Conservation (phyloP, 1,140 invertebrate species). For the Samia ricini region DNA sequence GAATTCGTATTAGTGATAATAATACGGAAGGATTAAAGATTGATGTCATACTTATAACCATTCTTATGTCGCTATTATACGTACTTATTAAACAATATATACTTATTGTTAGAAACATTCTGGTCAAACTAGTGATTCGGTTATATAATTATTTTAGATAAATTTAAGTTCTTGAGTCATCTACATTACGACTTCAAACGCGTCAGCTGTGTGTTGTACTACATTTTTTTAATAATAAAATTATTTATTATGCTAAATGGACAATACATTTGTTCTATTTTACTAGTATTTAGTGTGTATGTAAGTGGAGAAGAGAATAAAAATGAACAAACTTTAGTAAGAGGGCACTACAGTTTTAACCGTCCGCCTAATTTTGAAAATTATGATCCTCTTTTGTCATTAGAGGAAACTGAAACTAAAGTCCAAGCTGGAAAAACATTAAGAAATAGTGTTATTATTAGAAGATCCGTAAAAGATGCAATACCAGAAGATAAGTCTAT, state of each 20-base stretch:
- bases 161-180: conserved; percentile 45
- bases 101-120: conserved; percentile 18
- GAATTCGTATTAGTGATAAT: background rate
- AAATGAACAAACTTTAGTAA: background rate
- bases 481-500: background rate
- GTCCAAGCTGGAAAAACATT: background rate
- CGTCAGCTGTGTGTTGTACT: conserved; percentile 42
- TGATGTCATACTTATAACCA: background rate
- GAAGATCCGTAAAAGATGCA: background rate
- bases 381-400: conserved; percentile 9
- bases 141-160: conserved; percentile 38
- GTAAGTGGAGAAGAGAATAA: background rate
- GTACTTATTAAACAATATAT: background rate
- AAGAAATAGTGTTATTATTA: background rate
- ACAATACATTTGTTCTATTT: conserved; percentile 12
- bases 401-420: background rate
- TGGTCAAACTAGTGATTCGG: conserved; percentile 59
- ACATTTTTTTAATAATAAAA: conserved; percentile 12
- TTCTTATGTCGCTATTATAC: background rate
- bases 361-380: conserved; percentile 36
- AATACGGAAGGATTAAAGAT: background rate
- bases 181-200: conserved; percentile 52
- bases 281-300: conserved; percentile 8
- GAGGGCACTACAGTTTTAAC: conserved; percentile 34
- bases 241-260: conserved; percentile 33